Evolutionary conservation across 2,888 invertebrate species (phyloP), one percentile per base, ranked within the genome.

Genomic region (Parelbella ahira): DNA sequence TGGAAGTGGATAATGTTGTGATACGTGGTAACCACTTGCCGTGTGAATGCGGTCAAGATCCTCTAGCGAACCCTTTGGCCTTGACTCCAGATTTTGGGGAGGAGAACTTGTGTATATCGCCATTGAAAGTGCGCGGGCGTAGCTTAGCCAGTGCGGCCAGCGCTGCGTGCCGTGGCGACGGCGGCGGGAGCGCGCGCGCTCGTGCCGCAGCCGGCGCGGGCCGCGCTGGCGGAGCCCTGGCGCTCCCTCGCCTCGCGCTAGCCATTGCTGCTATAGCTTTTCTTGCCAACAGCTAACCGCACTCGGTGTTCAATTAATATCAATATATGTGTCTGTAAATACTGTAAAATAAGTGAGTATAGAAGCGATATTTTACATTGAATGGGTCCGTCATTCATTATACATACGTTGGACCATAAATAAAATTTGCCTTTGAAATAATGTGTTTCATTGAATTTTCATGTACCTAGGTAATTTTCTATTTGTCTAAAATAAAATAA

Each of bases 81-180:
- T 90, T 93, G 47, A 80, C 82, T 33, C 76, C 78, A 44, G 91
- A 92, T 45, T 94, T 94, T 63, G 87, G 92, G 46, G 89, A 91
- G 43, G 92, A 91, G 58, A 96, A 96, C 76, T 94, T 90, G 72
- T 96, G 96, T 83, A 95, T 96, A 65, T 95, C 95, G 8, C 95
- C 96, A 44, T 83, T 95, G 56, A 94, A 94, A 70, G 91, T 93
- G 51, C 94, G 95, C 53, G 95, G 95, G 0, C 90, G 92, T 50
- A 90, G 92, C 25, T 90, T 96, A 90, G 91, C 89, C 47, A 90
- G 76, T 42, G 84, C 78, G 41, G 65, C 72, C 11, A 72, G 73
- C 1, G 74, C 74, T 9, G 77, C 72, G 39, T 83, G 84, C 39
- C 77, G 82, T 24, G 80, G 84, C 3, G 86, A 80, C 51, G 68